Evolutionary conservation across 2,888 invertebrate genomes (phyloP).

Genomic region (Ophion ventricosus): DNA sequence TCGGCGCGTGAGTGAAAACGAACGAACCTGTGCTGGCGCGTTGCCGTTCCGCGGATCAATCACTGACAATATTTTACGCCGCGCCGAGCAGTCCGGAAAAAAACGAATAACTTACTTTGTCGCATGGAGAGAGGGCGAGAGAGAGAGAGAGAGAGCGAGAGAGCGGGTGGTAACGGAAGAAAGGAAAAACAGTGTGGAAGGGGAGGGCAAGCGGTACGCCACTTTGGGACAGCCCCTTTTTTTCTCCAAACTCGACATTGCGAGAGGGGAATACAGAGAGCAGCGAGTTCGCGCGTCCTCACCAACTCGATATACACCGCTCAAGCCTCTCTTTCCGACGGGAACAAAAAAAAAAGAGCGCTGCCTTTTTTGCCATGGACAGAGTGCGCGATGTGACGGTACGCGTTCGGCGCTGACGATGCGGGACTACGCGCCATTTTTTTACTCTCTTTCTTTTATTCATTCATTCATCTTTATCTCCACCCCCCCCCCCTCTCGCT

Average conservation of each 20-base stretch:
- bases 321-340: constrained; percentile 31
- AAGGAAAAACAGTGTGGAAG: constrained; percentile 41
- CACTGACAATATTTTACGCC: constrained; percentile 74
- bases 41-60: constrained; percentile 72
- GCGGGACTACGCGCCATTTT: constrained; percentile 37
- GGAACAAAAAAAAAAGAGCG: constrained; percentile 25
- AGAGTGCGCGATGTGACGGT: constrained; percentile 28
- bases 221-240: constrained; percentile 53
- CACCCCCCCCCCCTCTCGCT: background rate
- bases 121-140: constrained; percentile 16
- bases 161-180: constrained; percentile 29
- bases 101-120: constrained; percentile 70
- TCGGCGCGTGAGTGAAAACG: constrained; percentile 2
- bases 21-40: constrained; percentile 37
- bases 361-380: constrained; percentile 24
- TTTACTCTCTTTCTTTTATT: constrained; percentile 32
- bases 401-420: constrained; percentile 30
- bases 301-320: constrained; percentile 18
- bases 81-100: constrained; percentile 48
- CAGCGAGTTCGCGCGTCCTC: constrained; percentile 17
- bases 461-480: constrained; percentile 50
- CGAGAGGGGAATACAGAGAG: constrained; percentile 44
- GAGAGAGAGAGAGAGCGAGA: constrained; percentile 1
- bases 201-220: constrained; percentile 56
- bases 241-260: constrained; percentile 53